Evolutionary conservation across 2,888 invertebrate genomes (phyloP), one percentile per base, ranked within the genome.

Genomic region (Hydraecia micacea): DNA sequence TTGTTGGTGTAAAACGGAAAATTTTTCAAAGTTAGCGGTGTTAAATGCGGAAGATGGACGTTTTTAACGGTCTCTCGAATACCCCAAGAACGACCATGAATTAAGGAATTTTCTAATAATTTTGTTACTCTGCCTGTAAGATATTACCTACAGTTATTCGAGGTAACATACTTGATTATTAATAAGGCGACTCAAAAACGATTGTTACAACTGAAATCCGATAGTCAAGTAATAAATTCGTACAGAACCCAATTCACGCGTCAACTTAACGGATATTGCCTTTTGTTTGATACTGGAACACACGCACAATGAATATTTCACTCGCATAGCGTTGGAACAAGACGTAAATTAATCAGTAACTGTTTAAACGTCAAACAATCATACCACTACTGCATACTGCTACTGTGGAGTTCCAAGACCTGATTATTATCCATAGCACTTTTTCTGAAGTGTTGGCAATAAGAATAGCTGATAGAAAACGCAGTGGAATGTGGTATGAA

Each of bases 301-400:
- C 74, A 85, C 80, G 81, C 81, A 74, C 83, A 84, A 70, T 80
- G 82, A 86, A 86, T 88, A 89, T 87, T 84, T 84, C 84, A 83
- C 84, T 82, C 80, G 66, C 73, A 71, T 75, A 68, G 74, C 76
- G 81, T 84, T 83, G 52, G 55, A 86, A 86, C 85, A 81, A 86
- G 62, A 76, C 87, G 88, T 91, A 89, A 90, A 91, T 90, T 88
- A 88, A 87, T 90, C 86, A 88, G 81, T 86, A 84, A 88, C 88
- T 90, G 90, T 91, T 86, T 86, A 84, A 90, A 91, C 84, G 88
- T 90, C 90, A 88, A 90, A 88, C 88, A 86, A 71, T 79, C 63
- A 60, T 49, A 28, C 75, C 52, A 60, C 6, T 55, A 70, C 67
- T 74, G 42, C 68, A 42, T 58, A 65, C 49, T 66, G 71, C 71